Evolutionary conservation across 2,113 vertebrate species (phyloP), one percentile per base, ranked within the genome.

Genomic region (Motacilla alba): DNA sequence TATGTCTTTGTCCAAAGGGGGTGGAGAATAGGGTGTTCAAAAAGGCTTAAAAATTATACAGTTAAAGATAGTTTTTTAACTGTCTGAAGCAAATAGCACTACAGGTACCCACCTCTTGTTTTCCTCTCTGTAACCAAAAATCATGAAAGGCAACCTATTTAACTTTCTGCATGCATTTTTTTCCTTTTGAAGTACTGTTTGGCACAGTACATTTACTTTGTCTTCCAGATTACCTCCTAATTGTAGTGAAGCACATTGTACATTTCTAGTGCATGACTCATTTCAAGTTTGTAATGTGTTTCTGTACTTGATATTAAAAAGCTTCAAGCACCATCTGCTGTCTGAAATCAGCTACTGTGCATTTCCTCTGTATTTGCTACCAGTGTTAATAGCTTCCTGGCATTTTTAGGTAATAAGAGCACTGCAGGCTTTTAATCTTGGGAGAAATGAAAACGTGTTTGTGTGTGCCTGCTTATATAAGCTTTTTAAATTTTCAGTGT

Each of bases 251-350:
- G n/a, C 35, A 47, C 37, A 41, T 19, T 72, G 69, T 62, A 70
- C 75, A 94, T 96, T 78, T 92, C 75, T 93, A 13, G 31, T 37
- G 39, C 39, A 33, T 94, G 89, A 94, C 47, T 96, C 92, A 83
- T 69, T 94, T 55, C 8, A 62, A 55, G 53, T 87, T 75, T 58
- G 13, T 75, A 76, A 76, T 53, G 20, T 62, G 28, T 80, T 74
- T 66, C 72, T 33, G 17, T 58, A n/a, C 67, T 93, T 83, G 43
- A 91, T 78, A 83, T 68, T 33, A 86, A 93, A 87, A 82, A 28
- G 80, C 64, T 87, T 85, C 47, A 86, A 86, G 90, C 92, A 89
- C 97, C 96, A 95, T 83, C 96, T 97, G 86, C 95, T 94, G 97
- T 94, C 91, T 90, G 68, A 92, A 93, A 77, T 52, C 35, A 49